Conservation (phyloP, 1,140 invertebrate species). For the Bombus picipes region DNA sequence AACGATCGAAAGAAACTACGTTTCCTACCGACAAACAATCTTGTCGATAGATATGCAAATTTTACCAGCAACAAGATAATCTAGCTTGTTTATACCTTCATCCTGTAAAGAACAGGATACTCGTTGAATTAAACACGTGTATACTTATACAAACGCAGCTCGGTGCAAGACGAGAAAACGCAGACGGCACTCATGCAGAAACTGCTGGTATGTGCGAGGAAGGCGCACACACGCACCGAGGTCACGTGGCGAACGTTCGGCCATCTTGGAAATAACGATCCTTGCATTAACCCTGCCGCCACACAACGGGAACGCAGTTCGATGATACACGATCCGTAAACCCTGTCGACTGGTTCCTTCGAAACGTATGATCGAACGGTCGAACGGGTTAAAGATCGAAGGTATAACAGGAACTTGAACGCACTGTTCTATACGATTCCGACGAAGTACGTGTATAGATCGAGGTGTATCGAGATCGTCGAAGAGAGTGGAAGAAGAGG, state of each 20-base stretch:
- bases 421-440: not conserved
- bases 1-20: not conserved
- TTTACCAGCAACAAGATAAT: not conserved
- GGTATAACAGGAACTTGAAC: not conserved
- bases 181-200: not conserved
- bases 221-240: slow-evolving; percentile 31
- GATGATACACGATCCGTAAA: not conserved
- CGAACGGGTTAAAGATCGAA: not conserved
- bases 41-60: not conserved
- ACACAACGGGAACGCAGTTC: slow-evolving; percentile 2
- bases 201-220: not conserved
- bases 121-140: not conserved
- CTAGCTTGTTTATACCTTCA: not conserved
- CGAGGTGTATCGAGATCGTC: not conserved
- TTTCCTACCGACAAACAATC: too few species aligned
- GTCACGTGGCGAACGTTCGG: slow-evolving; percentile 52
- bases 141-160: not conserved
- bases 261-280: slow-evolving; percentile 68
- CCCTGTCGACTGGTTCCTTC: not conserved
- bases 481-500: not conserved
- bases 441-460: not conserved
- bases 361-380: not conserved
- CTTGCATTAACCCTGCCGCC: slow-evolving; percentile 51
- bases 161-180: not conserved
- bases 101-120: not conserved